These are phyloP conservation scores for Nesogale talazaci DNA, from an alignment of 2,113 vertebrate genomes.

Conservation along the genomic window DNA sequence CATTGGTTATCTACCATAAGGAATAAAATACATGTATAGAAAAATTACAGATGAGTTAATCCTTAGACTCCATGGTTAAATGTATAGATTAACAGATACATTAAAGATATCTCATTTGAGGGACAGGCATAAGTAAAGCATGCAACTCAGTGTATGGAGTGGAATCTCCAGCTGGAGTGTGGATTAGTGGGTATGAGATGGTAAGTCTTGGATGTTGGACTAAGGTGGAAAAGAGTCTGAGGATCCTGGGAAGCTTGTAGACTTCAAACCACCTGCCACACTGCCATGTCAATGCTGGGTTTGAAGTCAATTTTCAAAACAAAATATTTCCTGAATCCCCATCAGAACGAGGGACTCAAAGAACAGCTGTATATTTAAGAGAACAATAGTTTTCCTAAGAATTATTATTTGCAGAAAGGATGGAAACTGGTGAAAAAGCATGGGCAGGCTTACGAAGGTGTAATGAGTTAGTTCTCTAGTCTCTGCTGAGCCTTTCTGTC, in stretches of 20 bases:
- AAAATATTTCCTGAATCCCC: too few relatives aligned
- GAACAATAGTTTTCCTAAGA: not conserved
- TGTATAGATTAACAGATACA: not conserved
- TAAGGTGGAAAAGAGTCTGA: too few relatives aligned
- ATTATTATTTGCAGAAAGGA: not conserved
- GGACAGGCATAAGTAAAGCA: not conserved
- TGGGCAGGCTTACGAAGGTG: not conserved
- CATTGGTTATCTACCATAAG: not conserved
- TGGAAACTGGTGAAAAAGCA: not conserved
- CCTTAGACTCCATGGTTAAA: not conserved
- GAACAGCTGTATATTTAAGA: not conserved
- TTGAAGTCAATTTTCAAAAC: too few relatives aligned
- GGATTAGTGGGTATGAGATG: too few relatives aligned
- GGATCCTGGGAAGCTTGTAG: too few relatives aligned
- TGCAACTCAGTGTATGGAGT: too few relatives aligned
- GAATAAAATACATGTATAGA: too few relatives aligned
- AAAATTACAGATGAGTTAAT: too few relatives aligned
- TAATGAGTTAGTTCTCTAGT: not conserved
- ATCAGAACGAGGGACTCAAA: not conserved
- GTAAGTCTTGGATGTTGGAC: too few relatives aligned
- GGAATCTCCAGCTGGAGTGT: too few relatives aligned
- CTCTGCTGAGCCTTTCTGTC: not conserved
- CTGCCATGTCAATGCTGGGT: too few relatives aligned
- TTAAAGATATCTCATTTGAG: not conserved
- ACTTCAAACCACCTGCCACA: too few relatives aligned